Percentiles rank a stretch among this genome's conserved stretches.
These are phyloP conservation scores for Linnaemya tessellans DNA, from an alignment of 2,888 invertebrate genomes.

Conservation along the genomic window DNA sequence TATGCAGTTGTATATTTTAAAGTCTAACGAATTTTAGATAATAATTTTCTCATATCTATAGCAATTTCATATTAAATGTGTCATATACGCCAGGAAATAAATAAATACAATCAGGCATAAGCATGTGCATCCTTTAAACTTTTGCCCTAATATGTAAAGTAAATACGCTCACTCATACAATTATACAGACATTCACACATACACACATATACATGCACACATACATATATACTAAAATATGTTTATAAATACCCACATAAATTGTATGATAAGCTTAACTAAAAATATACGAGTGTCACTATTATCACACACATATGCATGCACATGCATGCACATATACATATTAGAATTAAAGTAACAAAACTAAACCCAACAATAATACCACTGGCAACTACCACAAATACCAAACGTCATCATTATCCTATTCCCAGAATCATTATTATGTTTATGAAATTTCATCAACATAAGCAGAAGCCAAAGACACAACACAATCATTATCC, in stretches of 20 bases:
- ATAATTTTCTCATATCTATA: conserved; percentile 5
- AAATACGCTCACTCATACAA: background rate
- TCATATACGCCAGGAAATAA: background rate
- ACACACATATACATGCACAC: background rate
- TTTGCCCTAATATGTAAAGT: conserved; percentile 2
- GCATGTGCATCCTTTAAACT: conserved; percentile 30
- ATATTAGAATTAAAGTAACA: conserved; percentile 28
- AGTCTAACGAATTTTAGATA: background rate
- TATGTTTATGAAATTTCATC: conserved; percentile 20
- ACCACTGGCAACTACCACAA: conserved; percentile 21
- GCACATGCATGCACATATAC: background rate
- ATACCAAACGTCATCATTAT: conserved; percentile 32
- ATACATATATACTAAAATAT: background rate
- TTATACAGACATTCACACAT: too few species aligned
- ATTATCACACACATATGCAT: conserved; percentile 26
- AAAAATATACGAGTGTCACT: conserved; percentile 61
- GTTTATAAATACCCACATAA: conserved; percentile 4
- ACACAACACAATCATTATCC: conserved; percentile 33
- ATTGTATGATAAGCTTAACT: conserved; percentile 64
- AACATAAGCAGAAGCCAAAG: conserved; percentile 2
- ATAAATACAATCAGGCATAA: conserved; percentile 2
- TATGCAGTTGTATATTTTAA: background rate
- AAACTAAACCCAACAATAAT: conserved; percentile 26
- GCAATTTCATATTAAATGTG: conserved; percentile 34
- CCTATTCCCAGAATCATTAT: background rate